These are phyloP conservation scores for Pseudococcus jackbeardsleyi DNA, from an alignment of 2,888 invertebrate genomes.

Conservation along the genomic window DNA sequence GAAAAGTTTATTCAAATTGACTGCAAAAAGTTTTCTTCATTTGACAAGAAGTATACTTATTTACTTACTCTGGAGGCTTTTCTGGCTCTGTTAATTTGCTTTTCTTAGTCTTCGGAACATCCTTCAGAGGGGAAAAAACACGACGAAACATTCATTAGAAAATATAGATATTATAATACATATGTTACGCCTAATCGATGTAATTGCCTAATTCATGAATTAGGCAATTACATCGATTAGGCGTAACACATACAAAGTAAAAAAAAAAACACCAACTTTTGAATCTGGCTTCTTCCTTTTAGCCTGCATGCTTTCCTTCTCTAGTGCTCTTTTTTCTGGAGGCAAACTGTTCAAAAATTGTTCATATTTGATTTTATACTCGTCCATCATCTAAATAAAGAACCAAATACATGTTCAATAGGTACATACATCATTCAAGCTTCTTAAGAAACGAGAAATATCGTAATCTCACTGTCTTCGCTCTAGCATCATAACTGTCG, in stretches of 20 bases:
- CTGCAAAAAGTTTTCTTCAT: background rate
- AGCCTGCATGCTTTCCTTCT: constrained; percentile 43
- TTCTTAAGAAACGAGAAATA: background rate
- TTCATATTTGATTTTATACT: constrained; percentile 64
- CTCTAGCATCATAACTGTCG: constrained; percentile 61
- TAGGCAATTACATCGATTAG: no score
- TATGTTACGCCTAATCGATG: no score
- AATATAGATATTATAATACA: no score
- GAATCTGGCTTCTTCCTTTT: constrained; percentile 33
- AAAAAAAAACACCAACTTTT: background rate
- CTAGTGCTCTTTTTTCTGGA: constrained; percentile 59
- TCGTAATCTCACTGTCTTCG: constrained; percentile 44
- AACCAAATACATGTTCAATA: background rate
- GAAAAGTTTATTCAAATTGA: background rate
- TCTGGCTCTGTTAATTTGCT: constrained; percentile 62
- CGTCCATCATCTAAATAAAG: constrained; percentile 47
- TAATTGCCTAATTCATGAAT: no score
- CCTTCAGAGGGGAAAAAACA: background rate
- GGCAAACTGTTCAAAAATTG: constrained; percentile 62
- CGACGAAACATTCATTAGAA: background rate
- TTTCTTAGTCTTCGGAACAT: background rate
- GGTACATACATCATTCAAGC: no score
- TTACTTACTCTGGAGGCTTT: constrained; percentile 62
- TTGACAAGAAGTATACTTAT: background rate
- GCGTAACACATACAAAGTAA: background rate